phyloP scores from a whole-genome alignment of 2,113 vertebrate species.

The Ictalurus punctatus region DNA sequence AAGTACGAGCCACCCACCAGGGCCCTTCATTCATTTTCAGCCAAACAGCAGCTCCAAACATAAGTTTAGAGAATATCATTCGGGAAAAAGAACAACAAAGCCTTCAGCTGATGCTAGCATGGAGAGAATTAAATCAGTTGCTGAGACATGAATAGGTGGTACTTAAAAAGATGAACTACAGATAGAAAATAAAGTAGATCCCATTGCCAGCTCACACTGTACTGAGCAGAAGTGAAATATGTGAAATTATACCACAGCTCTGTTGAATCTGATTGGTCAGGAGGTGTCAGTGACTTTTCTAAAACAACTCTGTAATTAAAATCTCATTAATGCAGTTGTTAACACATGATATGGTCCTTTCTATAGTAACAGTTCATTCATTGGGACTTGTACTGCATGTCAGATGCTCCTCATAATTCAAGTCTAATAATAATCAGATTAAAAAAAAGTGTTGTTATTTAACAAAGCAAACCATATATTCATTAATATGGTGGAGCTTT shows the following conservation, averaged over 20 bases:
- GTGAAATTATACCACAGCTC: neutral
- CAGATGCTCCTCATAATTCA: neutral
- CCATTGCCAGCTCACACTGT: neutral
- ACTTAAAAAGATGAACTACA: neutral
- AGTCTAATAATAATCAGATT: neutral
- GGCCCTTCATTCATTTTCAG: neutral
- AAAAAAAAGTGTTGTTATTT: too few relatives aligned
- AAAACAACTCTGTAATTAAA: neutral
- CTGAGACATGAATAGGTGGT: neutral
- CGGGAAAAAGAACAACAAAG: neutral
- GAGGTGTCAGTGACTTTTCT: neutral
- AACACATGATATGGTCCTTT: neutral
- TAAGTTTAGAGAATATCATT: neutral
- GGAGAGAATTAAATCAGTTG: neutral
- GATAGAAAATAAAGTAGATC: neutral
- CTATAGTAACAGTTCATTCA: neutral
- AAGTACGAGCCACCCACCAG: neutral
- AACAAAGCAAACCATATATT: neutral
- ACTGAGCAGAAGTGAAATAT: neutral
- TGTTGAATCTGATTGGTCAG: neutral
- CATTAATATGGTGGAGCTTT: neutral
- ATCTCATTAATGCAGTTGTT: neutral
- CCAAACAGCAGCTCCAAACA: neutral
- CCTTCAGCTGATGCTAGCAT: neutral
- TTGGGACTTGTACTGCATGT: neutral